Conservation (phyloP, 1,140 invertebrate species). For the Drosophila virilis region DNA sequence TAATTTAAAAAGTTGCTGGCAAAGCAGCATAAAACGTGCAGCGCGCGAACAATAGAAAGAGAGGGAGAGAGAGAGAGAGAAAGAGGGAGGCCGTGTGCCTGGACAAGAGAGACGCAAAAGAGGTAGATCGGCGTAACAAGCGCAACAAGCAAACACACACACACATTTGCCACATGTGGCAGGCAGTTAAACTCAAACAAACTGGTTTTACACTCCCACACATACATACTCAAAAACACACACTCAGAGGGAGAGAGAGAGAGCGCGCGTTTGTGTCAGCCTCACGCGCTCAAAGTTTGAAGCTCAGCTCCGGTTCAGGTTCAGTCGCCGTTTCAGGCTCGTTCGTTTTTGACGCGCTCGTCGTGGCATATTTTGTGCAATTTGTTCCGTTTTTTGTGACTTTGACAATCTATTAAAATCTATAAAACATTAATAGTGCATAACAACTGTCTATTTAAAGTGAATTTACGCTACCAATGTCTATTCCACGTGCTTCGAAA, state of each 20-base stretch:
- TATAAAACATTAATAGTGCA: constrained; percentile 12
- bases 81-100: not conserved
- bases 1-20: constrained; percentile 73
- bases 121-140: constrained; percentile 31
- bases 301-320: constrained; percentile 46
- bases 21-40: constrained; percentile 59
- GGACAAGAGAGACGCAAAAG: constrained; percentile 8
- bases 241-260: constrained; percentile 9
- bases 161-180: constrained; percentile 41
- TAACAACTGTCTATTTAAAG: constrained; percentile 1
- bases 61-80: not conserved
- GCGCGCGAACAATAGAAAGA: constrained; percentile 14
- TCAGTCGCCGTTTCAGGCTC: constrained; percentile 57
- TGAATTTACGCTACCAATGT: not conserved
- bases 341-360: constrained; percentile 49
- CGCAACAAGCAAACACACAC: constrained; percentile 44
- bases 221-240: constrained; percentile 21
- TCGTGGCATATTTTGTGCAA: constrained; percentile 21
- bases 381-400: constrained; percentile 10
- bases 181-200: constrained; percentile 61
- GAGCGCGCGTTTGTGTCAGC: constrained; percentile 2
- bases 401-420: constrained; percentile 18
- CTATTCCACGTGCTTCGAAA: not conserved
- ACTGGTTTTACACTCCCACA: constrained; percentile 72
- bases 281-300: constrained; percentile 35